Evolutionary conservation across 1,140 invertebrate genomes (phyloP), one percentile per base, ranked within the genome.

Genomic region (Zaprionus gabonicus): DNA sequence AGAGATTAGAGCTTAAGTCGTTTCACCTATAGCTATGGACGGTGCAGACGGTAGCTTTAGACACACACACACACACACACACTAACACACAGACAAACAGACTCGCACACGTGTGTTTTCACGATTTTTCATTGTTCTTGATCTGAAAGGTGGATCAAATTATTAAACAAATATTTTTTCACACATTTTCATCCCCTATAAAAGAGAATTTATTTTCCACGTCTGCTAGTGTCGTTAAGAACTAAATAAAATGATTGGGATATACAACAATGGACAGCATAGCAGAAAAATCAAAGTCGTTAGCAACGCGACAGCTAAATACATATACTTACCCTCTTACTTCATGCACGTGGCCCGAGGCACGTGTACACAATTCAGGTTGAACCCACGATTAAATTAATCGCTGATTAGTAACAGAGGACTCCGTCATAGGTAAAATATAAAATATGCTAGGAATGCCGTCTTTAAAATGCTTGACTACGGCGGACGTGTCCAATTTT

Each of bases 381-480:
- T 91, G 88, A 90, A 79, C 73, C 81, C 80, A 82, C 82, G 90
- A 91, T 90, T 91, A 91, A 87, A 91, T 91, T 91, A 91, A 91
- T 91, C 90, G 90, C 84, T 91, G 90, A 91, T 91, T 91, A 91
- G 90, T 90, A 79, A 86, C 75, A 82, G 88, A 75, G 81, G 70
- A 75, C 78, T 80, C 78, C 84, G 84, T 74, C 53, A 38, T 57
- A 84, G 80, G 76, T 56, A 20, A 80, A 74, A 69, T 74, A 75
- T 71, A 65, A 65, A 77, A 78, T 34, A 20, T 17, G 20, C 25
- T 17, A 12, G 2, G 41, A 62, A 53, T 62, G 25, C 51, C 36
- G 62, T 44, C 56, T 66, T 60, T 44, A 51, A 51, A 51, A 51
- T 51, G 23, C 46, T 51, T 63, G 20, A 49, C 23, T 27, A 28